Evolutionary conservation across 1,140 invertebrate genomes (phyloP).

Genomic region (Leptinotarsa undecemlineata): DNA sequence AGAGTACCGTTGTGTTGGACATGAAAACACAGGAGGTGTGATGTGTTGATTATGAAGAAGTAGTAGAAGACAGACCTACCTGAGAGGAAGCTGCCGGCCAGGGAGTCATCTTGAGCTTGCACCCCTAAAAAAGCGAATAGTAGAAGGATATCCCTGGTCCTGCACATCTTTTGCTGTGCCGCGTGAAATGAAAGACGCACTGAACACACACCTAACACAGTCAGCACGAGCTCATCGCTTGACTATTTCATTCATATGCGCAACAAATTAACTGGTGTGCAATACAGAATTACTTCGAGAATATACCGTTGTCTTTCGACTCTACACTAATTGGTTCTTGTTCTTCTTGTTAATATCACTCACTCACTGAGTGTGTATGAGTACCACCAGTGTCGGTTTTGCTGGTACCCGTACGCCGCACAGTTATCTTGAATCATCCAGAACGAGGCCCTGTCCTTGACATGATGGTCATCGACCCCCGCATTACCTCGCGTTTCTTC

Average conservation of each 20-base stretch:
- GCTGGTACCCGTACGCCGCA: slow-evolving; percentile 34
- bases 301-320: slow-evolving; percentile 49
- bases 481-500: slow-evolving; percentile 38
- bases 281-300: slow-evolving; percentile 49
- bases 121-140: slow-evolving; percentile 39
- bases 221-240: slow-evolving; percentile 45
- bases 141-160: slow-evolving; percentile 38
- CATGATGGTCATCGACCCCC: slow-evolving; percentile 48
- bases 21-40: neutral
- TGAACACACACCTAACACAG: slow-evolving; percentile 41
- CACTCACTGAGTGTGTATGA: slow-evolving; percentile 26
- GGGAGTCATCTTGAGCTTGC: slow-evolving; percentile 70
- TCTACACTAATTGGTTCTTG: slow-evolving; percentile 34
- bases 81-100: slow-evolving; percentile 77
- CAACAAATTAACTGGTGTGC: slow-evolving; percentile 39
- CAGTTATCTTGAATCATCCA: slow-evolving; percentile 42
- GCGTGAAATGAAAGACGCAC: slow-evolving; percentile 19
- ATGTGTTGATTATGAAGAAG: neutral
- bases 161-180: slow-evolving; percentile 38
- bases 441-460: slow-evolving; percentile 48
- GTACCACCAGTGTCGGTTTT: slow-evolving; percentile 29
- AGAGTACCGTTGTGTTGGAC: slow-evolving; percentile 39
- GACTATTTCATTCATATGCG: slow-evolving; percentile 46
- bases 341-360: slow-evolving; percentile 24
- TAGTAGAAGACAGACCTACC: slow-evolving; percentile 58